Evolutionary conservation across 64 coral and sea anemone species (phyloP).

Genomic region (Pocillopora damicornis): DNA sequence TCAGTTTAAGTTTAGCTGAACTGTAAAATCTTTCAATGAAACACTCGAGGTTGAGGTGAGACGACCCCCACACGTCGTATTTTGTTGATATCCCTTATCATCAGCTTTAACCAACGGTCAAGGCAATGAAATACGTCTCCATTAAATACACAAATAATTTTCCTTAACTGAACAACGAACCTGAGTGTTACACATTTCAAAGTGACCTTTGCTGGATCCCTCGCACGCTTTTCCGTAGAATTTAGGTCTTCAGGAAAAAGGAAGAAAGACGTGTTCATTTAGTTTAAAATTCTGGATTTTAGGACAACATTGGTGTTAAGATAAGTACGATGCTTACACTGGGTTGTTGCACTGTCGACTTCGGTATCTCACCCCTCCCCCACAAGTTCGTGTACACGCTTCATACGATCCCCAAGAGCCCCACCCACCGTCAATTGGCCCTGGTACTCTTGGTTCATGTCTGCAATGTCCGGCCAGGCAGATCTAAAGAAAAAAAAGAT

Average conservation of each 20-base stretch:
- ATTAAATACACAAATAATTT: not conserved
- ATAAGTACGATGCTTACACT: not conserved
- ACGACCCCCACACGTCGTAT: too few species aligned
- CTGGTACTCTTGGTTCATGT: constrained; percentile 40
- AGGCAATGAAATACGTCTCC: not conserved
- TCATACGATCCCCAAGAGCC: constrained; percentile 35
- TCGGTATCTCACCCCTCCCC: constrained; percentile 42
- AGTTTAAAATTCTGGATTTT: too few species aligned
- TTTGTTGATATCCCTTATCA: too few species aligned
- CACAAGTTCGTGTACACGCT: constrained; percentile 49
- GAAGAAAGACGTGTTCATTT: not conserved
- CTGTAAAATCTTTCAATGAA: too few species aligned
- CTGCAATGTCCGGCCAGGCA: constrained; percentile 20
- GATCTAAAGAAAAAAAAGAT: constrained; percentile 9
- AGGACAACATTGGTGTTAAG: too few species aligned
- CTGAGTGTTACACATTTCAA: constrained; percentile 37
- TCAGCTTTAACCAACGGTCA: not conserved
- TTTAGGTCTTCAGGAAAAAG: constrained; percentile 33
- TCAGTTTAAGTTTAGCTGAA: too few species aligned
- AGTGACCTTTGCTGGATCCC: constrained; percentile 19
- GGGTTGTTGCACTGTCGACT: constrained; percentile 45
- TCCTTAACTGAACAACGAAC: not conserved
- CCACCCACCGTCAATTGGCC: constrained; percentile 41
- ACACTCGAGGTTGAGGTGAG: too few species aligned
- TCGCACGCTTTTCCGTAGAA: constrained; percentile 37